Conservation (phyloP, 2,113 vertebrate genomes). For the Phoxinus phoxinus region DNA sequence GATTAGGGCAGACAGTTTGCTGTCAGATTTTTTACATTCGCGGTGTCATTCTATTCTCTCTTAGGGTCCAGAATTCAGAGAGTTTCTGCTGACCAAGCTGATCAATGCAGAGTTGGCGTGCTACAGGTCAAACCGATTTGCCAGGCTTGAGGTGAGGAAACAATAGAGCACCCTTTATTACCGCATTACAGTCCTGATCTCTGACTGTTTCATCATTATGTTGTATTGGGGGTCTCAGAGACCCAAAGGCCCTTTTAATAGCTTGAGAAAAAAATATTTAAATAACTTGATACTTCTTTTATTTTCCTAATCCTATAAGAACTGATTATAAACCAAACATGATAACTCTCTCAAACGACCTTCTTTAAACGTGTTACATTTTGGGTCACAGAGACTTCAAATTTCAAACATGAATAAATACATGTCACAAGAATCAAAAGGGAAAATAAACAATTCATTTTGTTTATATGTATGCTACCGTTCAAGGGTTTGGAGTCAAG, state of each 20-base stretch:
- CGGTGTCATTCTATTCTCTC: conserved; percentile 44
- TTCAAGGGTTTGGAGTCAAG: not conserved
- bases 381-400: not conserved
- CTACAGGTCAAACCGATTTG: conserved; percentile 95
- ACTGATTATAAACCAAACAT: not conserved
- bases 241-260: not conserved
- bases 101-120: conserved; percentile 92
- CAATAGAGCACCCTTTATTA: conserved; percentile 16
- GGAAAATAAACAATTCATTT: not conserved
- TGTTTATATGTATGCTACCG: not conserved
- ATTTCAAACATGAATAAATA: not conserved
- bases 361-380: not conserved
- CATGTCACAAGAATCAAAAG: not conserved
- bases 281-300: not conserved
- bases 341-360: not conserved
- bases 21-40: conserved; percentile 2
- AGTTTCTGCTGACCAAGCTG: conserved; percentile 94
- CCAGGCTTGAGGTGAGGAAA: conserved; percentile 88
- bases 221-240: conserved; percentile 1
- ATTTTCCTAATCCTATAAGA: not conserved
- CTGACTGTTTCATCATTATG: not conserved
- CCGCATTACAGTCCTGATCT: not conserved
- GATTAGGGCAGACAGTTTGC: not conserved
- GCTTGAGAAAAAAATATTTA: not conserved
- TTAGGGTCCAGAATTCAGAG: conserved; percentile 89